Percentiles rank a stretch among this genome's conserved stretches.
These are phyloP conservation scores for Macropus fuliginosus DNA, from an alignment of 2,797 vertebrate genomes.

Conservation along the genomic window DNA sequence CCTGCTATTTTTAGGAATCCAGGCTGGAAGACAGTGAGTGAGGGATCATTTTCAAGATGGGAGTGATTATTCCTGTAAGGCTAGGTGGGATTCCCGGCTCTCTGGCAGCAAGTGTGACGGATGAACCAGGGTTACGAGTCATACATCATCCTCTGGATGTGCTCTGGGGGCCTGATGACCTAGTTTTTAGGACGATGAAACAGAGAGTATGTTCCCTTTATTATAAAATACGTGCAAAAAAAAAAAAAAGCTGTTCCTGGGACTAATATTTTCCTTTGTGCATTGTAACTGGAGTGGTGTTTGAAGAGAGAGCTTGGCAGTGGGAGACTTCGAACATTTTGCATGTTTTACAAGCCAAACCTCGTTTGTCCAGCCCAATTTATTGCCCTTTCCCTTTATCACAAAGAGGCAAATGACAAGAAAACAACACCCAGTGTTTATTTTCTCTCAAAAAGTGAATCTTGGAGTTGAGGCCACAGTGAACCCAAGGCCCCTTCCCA, in stretches of 20 bases:
- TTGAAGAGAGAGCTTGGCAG: not conserved
- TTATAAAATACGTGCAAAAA: not conserved
- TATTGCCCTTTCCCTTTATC: not conserved
- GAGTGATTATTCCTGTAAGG: not conserved
- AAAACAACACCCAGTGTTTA: not conserved
- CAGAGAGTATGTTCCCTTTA: not conserved
- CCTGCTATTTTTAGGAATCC: not conserved
- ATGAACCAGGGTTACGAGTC: not conserved
- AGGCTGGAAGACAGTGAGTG: not conserved
- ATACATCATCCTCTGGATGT: not conserved
- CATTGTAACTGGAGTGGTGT: not conserved
- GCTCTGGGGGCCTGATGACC: not conserved
- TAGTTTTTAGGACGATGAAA: not conserved
- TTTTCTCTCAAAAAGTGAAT: not conserved
- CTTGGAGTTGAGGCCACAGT: not conserved
- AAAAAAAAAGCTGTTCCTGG: not conserved
- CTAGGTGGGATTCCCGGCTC: not conserved
- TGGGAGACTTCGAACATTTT: not conserved
- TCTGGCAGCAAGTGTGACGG: not conserved
- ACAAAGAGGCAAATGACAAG: not conserved
- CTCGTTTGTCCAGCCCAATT: not conserved
- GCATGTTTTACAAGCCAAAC: not conserved
- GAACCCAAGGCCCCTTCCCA: not conserved
- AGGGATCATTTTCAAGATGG: slow-evolving; percentile 2
- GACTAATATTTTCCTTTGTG: not conserved